A percentile compares a stretch with the other conserved stretches of the same genome.
These are phyloP conservation scores for Pantherophis guttatus DNA, from an alignment of 2,113 vertebrate genomes.

Conservation along the genomic window DNA sequence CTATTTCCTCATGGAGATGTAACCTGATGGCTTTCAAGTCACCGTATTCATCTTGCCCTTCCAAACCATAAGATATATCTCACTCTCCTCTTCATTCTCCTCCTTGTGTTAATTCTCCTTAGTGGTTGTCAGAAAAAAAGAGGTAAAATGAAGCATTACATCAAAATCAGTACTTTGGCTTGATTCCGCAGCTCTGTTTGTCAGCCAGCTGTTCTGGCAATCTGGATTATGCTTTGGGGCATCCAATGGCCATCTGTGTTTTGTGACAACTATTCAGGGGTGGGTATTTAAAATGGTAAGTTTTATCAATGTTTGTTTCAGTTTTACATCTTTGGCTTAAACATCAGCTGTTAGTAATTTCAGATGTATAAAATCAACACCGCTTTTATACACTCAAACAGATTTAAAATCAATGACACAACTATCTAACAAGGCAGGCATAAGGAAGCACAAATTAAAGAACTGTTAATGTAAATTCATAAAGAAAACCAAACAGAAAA, in stretches of 20 bases:
- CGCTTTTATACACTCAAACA: neutral
- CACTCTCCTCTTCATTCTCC: constrained; percentile 4
- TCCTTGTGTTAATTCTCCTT: constrained; percentile 4
- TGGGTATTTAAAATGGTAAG: neutral
- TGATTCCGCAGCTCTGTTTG: constrained; percentile 3
- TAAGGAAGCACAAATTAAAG: neutral
- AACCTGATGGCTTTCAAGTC: constrained; percentile 43
- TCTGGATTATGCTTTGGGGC: constrained; percentile 29
- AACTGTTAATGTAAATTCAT: neutral
- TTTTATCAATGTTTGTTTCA: neutral
- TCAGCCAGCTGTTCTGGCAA: constrained; percentile 22
- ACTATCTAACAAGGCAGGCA: neutral
- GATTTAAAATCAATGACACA: neutral
- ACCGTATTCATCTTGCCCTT: constrained; percentile 5
- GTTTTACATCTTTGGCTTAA: neutral
- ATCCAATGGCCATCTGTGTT: constrained; percentile 24
- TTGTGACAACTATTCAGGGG: neutral
- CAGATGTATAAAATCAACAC: neutral
- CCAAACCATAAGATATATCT: constrained; percentile 2
- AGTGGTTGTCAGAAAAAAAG: constrained; percentile 41
- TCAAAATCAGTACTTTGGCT: constrained; percentile 3
- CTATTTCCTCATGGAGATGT: neutral
- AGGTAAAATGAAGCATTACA: constrained; percentile 38
- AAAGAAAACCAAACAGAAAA: neutral
- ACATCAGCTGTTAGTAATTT: neutral